Percentiles rank a stretch among this genome's conserved stretches.
Evolutionary conservation across 2,113 vertebrate genomes (phyloP).

Genomic region (Coptodon bakossiorum): DNA sequence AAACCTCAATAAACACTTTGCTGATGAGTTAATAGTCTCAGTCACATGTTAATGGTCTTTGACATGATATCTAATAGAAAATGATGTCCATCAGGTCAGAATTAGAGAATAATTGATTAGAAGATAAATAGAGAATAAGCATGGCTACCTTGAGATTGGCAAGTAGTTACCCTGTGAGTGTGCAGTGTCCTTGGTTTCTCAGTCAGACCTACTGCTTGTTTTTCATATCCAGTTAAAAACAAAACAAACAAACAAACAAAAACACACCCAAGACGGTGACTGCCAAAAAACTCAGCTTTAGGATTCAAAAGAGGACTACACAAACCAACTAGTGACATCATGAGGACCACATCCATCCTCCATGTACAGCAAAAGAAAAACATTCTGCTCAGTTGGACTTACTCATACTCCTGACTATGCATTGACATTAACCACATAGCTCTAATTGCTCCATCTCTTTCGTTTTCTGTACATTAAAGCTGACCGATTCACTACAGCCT

Average conservation of each 20-base stretch:
- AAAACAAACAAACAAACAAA: neutral
- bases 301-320: neutral
- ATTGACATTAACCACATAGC: conserved; percentile 32
- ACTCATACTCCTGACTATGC: neutral
- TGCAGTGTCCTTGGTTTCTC: neutral
- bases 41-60: neutral
- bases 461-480: conserved; percentile 37
- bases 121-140: neutral
- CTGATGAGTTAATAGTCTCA: neutral
- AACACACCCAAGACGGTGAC: neutral
- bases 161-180: neutral
- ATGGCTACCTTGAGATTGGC: neutral
- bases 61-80: neutral
- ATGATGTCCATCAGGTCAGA: neutral
- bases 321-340: neutral
- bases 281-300: neutral
- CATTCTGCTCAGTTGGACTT: neutral
- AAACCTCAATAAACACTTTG: neutral
- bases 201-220: neutral
- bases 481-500: neutral
- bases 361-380: neutral
- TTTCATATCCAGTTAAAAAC: neutral
- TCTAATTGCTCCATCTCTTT: conserved; percentile 45
- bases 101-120: neutral
- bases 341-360: neutral